A percentile compares a stretch with the other conserved stretches of the same genome.
Evolutionary conservation across 2,113 vertebrate species (phyloP).

Genomic region (Harpagus bidentatus): DNA sequence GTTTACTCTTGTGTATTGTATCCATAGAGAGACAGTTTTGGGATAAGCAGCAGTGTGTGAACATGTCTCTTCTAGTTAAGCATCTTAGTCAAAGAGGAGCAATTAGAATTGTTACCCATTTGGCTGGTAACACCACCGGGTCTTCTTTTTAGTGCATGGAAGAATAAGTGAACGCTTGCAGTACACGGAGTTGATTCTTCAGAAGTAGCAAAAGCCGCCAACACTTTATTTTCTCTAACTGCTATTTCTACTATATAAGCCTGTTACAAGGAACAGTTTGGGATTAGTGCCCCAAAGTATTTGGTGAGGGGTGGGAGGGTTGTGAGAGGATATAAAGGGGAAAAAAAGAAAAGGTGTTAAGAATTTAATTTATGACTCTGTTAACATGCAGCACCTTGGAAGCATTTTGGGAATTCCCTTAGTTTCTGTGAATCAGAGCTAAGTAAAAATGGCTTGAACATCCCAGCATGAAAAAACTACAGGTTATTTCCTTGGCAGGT

Average conservation of each 20-base stretch:
- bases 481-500: conserved; percentile 3
- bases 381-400: background rate
- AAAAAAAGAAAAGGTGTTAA: background rate
- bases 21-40: background rate
- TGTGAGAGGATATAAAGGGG: background rate
- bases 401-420: background rate
- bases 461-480: background rate
- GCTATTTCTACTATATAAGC: background rate
- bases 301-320: background rate
- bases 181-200: background rate
- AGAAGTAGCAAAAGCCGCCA: background rate
- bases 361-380: background rate
- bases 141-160: background rate
- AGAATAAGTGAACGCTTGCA: background rate
- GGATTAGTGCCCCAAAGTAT: background rate
- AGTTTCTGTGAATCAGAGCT: background rate
- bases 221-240: background rate
- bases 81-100: background rate
- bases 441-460: background rate
- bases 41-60: background rate
- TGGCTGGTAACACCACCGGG: background rate
- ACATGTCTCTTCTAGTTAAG: background rate
- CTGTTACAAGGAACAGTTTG: background rate
- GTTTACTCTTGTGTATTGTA: background rate
- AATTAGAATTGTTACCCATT: background rate